Conservation (phyloP, 2,888 invertebrate species). For the Trichogramma evanescens region DNA sequence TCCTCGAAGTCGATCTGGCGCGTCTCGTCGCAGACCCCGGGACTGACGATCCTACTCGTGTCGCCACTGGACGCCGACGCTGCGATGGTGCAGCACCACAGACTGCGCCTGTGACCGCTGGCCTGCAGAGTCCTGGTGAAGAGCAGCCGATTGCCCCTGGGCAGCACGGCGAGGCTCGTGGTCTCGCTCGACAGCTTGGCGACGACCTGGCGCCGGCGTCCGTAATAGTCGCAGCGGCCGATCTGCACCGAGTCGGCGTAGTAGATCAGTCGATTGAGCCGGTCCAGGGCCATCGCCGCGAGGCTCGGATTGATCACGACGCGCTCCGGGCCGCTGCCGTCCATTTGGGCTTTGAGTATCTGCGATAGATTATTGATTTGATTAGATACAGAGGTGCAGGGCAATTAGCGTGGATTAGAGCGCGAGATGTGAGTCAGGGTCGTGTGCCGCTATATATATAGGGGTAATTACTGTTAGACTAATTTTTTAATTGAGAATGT, state of each 20-base stretch:
- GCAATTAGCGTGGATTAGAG: too few species aligned
- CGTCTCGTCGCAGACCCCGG: background rate
- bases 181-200: background rate
- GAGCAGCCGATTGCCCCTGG: conserved; percentile 6
- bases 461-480: too few species aligned
- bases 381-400: too few species aligned
- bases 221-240: conserved; percentile 11
- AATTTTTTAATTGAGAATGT: too few species aligned
- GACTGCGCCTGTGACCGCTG: background rate
- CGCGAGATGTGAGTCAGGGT: too few species aligned
- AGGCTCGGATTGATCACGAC: background rate
- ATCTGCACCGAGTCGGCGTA: conserved; percentile 7
- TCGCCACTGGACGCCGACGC: background rate
- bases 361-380: background rate
- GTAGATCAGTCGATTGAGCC: conserved; percentile 2
- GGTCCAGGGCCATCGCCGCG: background rate
- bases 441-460: too few species aligned
- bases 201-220: background rate
- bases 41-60: too few species aligned
- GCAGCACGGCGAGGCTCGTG: background rate
- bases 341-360: conserved; percentile 15
- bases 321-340: conserved; percentile 1
- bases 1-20: conserved; percentile 10
- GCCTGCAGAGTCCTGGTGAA: conserved; percentile 1
- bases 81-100: conserved; percentile 3